phyloP scores from a whole-genome alignment of 92 coral and sea anemone species.

The Palythoa heliodiscus region DNA sequence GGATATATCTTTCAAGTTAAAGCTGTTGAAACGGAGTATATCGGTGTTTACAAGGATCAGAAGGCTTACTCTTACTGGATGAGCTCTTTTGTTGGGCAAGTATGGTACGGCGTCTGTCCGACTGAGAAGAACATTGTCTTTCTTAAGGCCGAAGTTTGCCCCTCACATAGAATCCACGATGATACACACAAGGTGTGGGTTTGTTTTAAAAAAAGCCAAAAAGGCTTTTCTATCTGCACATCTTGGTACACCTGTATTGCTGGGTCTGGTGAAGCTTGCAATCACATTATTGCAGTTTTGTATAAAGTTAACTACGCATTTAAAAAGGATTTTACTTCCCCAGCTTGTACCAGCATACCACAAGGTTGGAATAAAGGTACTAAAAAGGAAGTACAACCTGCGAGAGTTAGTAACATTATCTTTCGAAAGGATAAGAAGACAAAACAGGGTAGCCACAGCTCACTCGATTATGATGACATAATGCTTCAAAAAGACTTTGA shows the following conservation, averaged over 20 bases:
- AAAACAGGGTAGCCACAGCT: neutral
- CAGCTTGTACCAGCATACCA: conserved; percentile 42
- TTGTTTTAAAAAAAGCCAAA: neutral
- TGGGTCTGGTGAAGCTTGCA: conserved; percentile 17
- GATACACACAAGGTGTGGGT: conserved; percentile 50
- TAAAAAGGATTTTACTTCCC: conserved; percentile 18
- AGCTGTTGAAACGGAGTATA: conserved; percentile 34
- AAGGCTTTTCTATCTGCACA: conserved; percentile 26
- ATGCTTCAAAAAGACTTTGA: conserved; percentile 22
- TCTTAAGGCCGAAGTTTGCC: neutral
- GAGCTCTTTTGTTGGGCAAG: neutral
- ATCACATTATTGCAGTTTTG: conserved; percentile 41
- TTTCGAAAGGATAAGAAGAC: conserved; percentile 11
- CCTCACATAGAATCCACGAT: conserved; percentile 42
- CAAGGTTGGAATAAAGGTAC: conserved; percentile 38
- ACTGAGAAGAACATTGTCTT: too few relatives aligned
- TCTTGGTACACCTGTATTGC: conserved; percentile 41
- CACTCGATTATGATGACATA: neutral
- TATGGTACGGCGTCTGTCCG: neutral
- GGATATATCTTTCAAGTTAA: conserved; percentile 24
- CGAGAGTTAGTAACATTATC: conserved; percentile 24
- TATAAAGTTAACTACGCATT: conserved; percentile 36
- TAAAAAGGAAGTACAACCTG: conserved; percentile 19
- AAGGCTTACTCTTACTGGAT: neutral
- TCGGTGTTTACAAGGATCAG: conserved; percentile 3